Base-by-base conservation (phyloP, 2,113 vertebrate genomes). In the Hemicordylus capensis region DNA sequence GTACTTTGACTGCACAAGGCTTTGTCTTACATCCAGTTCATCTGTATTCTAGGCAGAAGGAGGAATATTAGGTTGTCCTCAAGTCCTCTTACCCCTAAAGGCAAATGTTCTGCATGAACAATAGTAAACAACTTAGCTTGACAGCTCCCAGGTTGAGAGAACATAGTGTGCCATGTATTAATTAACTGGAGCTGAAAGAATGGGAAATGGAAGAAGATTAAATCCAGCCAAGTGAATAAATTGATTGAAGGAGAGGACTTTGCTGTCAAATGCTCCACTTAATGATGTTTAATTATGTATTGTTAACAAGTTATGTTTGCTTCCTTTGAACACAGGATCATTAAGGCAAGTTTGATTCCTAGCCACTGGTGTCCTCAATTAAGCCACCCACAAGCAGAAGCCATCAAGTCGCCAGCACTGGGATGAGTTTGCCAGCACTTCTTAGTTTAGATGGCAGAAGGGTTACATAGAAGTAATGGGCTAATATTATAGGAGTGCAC, bases 251-350 rank as follows among this genome's bases (percentile, higher is more conserved):
- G 63, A 88, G 63, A 84, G 61, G 67, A 69, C 72, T 80, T 67
- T 88, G 59, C 82, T 80, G 70, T 81, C 77, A 85, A 80, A 84
- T 76, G 69, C 31, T 83, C 74, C 77, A 76, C 64, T 84, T 88
- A 74, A 88, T 88, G 73, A 67, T 76, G 63, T 82, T 87, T 87
- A 87, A 87, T 88, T 74, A 80, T 80, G 59, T 87, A 80, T 88
- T 74, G 81, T 83, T 84, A 88, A 76, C 70, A 84, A 84, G 77
- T 75, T 80, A 76, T 76, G 54, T 85, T 84, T 88, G 70, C 70
- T 85, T 76, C 77, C 59, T 31, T 84, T 51, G 77, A 67, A 85
- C 69, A 84, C 51, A 48, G 54, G 77, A 58, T 80, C 82, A 88
- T 84, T 84, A 83, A 61, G 67, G 46, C 66, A 80, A 66, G 9